phyloP scores from a whole-genome alignment of 2,797 vertebrate species.

The Phalloptychus januarius region DNA sequence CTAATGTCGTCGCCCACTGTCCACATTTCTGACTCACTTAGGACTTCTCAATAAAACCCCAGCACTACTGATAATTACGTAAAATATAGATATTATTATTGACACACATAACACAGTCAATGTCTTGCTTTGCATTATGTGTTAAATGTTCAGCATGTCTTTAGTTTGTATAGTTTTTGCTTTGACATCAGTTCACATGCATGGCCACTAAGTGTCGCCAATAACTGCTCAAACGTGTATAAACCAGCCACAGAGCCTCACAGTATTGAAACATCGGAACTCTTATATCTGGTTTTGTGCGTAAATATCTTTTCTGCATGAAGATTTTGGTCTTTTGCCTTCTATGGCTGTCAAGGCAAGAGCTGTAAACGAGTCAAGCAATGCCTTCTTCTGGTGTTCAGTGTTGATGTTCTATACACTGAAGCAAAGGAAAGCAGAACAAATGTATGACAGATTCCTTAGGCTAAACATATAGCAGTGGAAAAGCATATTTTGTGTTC shows the following conservation, averaged over 20 bases:
- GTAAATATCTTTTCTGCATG: neutral
- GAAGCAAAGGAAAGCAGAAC: neutral
- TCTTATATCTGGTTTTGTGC: neutral
- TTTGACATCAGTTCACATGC: neutral
- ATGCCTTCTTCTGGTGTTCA: neutral
- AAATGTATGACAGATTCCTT: neutral
- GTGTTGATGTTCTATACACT: neutral
- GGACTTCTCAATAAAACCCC: too few species aligned
- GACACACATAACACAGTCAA: neutral
- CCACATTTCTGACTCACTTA: too few species aligned
- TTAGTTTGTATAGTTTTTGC: neutral
- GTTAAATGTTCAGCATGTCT: neutral
- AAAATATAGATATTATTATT: neutral
- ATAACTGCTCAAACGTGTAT: neutral
- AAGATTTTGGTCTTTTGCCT: neutral
- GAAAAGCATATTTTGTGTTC: neutral
- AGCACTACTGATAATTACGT: neutral
- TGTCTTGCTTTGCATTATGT: neutral
- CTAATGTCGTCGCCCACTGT: too few species aligned
- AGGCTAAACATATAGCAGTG: neutral
- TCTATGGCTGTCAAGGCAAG: neutral
- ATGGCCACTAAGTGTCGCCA: neutral
- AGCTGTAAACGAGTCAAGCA: neutral
- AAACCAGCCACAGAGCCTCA: neutral
- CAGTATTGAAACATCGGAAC: neutral